A percentile compares a stretch with the other conserved stretches of the same genome.
phyloP scores from a whole-genome alignment of 2,888 invertebrate genomes.

The Apodemia hepburni region DNA sequence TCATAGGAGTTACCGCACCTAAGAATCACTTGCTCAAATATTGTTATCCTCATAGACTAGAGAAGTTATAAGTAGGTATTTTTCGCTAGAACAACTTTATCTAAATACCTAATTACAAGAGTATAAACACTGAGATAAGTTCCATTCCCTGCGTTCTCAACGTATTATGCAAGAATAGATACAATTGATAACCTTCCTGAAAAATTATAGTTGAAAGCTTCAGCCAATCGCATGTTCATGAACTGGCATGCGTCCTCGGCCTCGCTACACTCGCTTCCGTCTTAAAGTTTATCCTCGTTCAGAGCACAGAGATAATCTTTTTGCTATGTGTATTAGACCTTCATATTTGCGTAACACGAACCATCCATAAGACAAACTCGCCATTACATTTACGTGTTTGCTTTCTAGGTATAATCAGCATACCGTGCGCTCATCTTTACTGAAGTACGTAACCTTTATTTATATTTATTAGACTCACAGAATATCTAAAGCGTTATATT shows the following conservation, averaged over 20 bases:
- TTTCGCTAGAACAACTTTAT: too few species aligned
- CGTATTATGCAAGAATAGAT: background rate
- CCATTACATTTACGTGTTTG: conserved; percentile 53
- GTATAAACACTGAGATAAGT: too few species aligned
- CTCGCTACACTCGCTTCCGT: conserved; percentile 72
- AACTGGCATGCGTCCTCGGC: conserved; percentile 74
- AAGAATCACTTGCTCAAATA: too few species aligned
- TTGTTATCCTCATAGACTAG: too few species aligned
- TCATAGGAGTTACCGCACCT: too few species aligned
- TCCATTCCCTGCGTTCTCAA: too few species aligned
- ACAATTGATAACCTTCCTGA: conserved; percentile 5
- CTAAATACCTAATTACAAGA: too few species aligned
- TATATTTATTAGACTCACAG: conserved; percentile 36
- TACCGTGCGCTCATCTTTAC: conserved; percentile 75
- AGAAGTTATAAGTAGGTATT: too few species aligned
- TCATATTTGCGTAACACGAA: conserved; percentile 30
- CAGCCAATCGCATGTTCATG: conserved; percentile 44
- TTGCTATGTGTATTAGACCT: conserved; percentile 68
- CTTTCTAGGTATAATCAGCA: conserved; percentile 79
- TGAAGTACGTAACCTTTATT: conserved; percentile 71
- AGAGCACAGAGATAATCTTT: conserved; percentile 69
- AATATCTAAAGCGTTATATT: background rate
- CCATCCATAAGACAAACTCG: conserved; percentile 8
- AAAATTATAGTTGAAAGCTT: conserved; percentile 12
- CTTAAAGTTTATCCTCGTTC: conserved; percentile 73